phyloP scores from a whole-genome alignment of 2,888 invertebrate species.

The Aphelenchoides bicaudatus region DNA sequence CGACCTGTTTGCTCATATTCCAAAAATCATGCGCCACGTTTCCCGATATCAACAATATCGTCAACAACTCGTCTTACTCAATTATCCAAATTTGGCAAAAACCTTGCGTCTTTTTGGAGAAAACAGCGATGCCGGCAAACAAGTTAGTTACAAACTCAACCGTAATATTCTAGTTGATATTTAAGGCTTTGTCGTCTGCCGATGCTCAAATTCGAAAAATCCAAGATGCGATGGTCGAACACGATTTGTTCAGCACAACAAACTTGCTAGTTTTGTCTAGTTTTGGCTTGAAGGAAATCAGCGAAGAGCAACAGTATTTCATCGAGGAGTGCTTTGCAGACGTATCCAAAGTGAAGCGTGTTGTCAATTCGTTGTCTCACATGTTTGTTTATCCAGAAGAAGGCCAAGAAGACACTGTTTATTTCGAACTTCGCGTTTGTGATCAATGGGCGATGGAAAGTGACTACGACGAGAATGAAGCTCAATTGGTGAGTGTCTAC shows the following conservation, averaged over 20 bases:
- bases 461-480: slow-evolving; percentile 51
- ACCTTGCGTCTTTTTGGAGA: slow-evolving; percentile 50
- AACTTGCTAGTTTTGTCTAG: slow-evolving; percentile 56
- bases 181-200: too few species aligned
- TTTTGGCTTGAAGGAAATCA: slow-evolving; percentile 49
- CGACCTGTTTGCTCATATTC: slow-evolving; percentile 45
- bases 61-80: slow-evolving; percentile 48
- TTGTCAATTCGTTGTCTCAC: slow-evolving; percentile 55
- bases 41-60: slow-evolving; percentile 53
- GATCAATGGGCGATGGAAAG: slow-evolving; percentile 58
- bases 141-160: too few species aligned
- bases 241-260: slow-evolving; percentile 47
- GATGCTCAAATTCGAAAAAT: slow-evolving; percentile 53
- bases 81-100: slow-evolving; percentile 50
- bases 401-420: slow-evolving; percentile 52
- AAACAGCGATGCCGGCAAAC: slow-evolving; percentile 47
- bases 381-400: slow-evolving; percentile 54
- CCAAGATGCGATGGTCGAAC: slow-evolving; percentile 48
- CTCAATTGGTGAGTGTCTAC: slow-evolving; percentile 53
- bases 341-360: slow-evolving; percentile 49
- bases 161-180: too few species aligned
- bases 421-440: slow-evolving; percentile 57
- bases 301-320: slow-evolving; percentile 57
- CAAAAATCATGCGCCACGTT: slow-evolving; percentile 51
- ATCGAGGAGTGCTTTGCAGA: slow-evolving; percentile 58